Base-by-base conservation (phyloP, 2,888 invertebrate species). In the Adela reaumurella region DNA sequence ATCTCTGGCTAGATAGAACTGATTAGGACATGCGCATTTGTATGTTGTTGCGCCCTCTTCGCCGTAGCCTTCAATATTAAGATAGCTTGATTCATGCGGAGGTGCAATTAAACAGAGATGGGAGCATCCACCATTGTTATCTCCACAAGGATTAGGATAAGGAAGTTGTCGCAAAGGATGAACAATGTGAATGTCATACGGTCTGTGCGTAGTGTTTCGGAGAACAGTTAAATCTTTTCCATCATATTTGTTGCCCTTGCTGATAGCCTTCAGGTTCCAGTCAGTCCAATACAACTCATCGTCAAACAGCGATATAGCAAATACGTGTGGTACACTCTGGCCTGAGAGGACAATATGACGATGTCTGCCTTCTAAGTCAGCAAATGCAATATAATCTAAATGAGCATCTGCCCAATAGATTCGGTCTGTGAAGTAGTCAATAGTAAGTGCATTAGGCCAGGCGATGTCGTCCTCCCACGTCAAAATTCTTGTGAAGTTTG, bases 361-460 rank as follows among this genome's bases (percentile, higher is more conserved):
- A 63, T 94, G 89, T 54, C 84, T 85, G 1, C 98, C 98, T 70
- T 97, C 94, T 54, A 98, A 81, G 70, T 97, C 94, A 1, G 94
- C 87, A 56, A 91, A 94, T 35, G 97, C 98, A 47, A 99, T 96
- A 63, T 97, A 97, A 67, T 99, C 97, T 56, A 98, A 82, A 73
- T 97, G 97, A 56, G 98, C 98, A 67, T 99, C 99, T 0, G 97
- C 98, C 91, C 94, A 99, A 74, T 94, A 98, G 44, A 99, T 85
- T 59, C 92, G 84, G 58, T 97, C 94, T 0, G 97, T 94, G 65
- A 97, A 94, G 67, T 94, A 97, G 63, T 99, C 98, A 51, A 99
- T 89, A 0, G 98, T 94, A 16, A 99, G 68, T 1, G 97, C 98
- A 67, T 99, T 99, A 0, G 98, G 98, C 99, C 99, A 99, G 1